Percentiles rank a stretch among this genome's conserved stretches.
Conservation (phyloP, 2,888 invertebrate species). For the Portevinia maculata region DNA sequence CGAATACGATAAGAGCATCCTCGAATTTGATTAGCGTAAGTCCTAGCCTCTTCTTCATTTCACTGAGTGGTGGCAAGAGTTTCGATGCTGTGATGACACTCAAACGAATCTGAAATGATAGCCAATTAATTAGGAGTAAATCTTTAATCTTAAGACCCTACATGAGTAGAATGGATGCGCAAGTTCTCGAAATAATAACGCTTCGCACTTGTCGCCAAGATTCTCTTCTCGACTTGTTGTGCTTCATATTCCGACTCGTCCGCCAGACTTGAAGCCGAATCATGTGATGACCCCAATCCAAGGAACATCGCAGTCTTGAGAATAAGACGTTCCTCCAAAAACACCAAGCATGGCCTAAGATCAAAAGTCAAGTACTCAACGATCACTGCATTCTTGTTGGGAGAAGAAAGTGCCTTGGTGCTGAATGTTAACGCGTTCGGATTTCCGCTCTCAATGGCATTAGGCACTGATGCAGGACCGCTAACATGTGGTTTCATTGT, state of each 20-base stretch:
- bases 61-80: conserved; percentile 89
- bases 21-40: conserved; percentile 97
- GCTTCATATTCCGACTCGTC: conserved; percentile 92
- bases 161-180: conserved; percentile 90
- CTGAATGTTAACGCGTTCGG: conserved; percentile 90
- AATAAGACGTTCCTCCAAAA: conserved; percentile 93
- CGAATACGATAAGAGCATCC: conserved; percentile 96
- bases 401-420: conserved; percentile 89
- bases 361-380: conserved; percentile 93
- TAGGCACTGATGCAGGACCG: conserved; percentile 76
- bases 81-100: conserved; percentile 95
- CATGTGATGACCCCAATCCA: conserved; percentile 85
- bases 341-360: conserved; percentile 91
- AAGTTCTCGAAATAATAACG: conserved; percentile 94
- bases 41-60: conserved; percentile 92
- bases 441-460: conserved; percentile 60
- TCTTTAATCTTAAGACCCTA: conserved; percentile 76
- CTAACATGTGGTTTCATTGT: conserved; percentile 85
- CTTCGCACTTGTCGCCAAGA: conserved; percentile 91
- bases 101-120: conserved; percentile 87
- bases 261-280: conserved; percentile 86
- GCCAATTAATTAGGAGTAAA: neutral
- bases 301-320: conserved; percentile 88
- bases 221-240: conserved; percentile 90
- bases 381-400: conserved; percentile 92